These are phyloP conservation scores for Falco peregrinus DNA, from an alignment of 2,797 vertebrate genomes.

Conservation along the genomic window DNA sequence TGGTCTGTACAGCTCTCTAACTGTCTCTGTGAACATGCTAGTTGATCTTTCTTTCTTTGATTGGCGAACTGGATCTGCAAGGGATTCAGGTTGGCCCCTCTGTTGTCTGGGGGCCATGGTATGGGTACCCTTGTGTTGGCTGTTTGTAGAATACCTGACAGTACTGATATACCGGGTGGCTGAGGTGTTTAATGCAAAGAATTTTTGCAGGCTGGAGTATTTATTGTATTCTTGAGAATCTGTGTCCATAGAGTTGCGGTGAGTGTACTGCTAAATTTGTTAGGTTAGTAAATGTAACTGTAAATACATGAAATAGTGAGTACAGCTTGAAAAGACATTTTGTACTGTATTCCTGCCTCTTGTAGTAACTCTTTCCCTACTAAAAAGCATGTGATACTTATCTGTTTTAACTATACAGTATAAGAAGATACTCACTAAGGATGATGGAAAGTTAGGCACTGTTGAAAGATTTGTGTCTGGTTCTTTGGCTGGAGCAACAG, in stretches of 20 bases:
- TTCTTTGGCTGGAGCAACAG: constrained; percentile 92
- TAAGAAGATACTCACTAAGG: constrained; percentile 88
- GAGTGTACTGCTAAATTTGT: not conserved
- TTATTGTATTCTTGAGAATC: not conserved
- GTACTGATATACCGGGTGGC: not conserved
- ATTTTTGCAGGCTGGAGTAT: not conserved
- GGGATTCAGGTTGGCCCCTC: not conserved
- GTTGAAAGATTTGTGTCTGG: constrained; percentile 92
- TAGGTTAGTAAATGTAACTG: not conserved
- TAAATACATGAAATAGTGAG: not conserved
- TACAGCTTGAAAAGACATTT: not conserved
- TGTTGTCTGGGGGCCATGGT: not conserved
- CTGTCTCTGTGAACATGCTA: not conserved
- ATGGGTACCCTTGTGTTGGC: not conserved
- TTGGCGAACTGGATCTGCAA: not conserved
- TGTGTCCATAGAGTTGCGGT: not conserved
- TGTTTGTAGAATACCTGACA: not conserved
- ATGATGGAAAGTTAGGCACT: constrained; percentile 84
- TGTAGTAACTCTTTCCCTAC: not conserved
- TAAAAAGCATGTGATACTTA: not conserved
- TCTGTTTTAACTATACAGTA: constrained; percentile 78
- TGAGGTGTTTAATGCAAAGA: not conserved
- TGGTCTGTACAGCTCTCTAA: not conserved
- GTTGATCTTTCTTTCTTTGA: not conserved
- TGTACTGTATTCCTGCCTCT: not conserved